These are phyloP conservation scores for Oncorhynchus masou DNA, from an alignment of 2,113 vertebrate species.

Conservation along the genomic window DNA sequence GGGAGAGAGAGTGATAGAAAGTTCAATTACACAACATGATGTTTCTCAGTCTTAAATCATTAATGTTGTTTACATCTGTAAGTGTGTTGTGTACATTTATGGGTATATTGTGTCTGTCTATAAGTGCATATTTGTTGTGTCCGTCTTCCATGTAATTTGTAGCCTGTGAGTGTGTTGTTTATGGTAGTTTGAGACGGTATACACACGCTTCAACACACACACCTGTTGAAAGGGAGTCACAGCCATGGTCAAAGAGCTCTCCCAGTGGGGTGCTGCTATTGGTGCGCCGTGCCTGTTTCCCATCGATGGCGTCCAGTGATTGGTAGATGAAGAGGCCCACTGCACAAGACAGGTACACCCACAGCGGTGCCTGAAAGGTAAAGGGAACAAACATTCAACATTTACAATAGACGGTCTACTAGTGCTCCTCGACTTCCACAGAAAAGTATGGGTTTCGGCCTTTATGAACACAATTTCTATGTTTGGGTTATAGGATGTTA, in stretches of 20 bases:
- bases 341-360: constrained; percentile 84
- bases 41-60: no score
- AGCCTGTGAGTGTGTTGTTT: not conserved
- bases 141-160: not conserved
- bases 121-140: not conserved
- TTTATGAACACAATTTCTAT: no score
- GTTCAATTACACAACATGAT: no score
- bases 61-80: no score
- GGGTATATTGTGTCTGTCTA: not conserved
- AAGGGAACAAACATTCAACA: not conserved
- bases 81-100: no score
- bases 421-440: no score
- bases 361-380: constrained; percentile 77
- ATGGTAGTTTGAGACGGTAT: not conserved
- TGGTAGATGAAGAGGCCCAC: constrained; percentile 88
- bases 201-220: constrained; percentile 48
- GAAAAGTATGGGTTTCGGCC: no score
- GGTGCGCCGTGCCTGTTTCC: constrained; percentile 87
- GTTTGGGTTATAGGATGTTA: no score
- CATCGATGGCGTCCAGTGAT: constrained; percentile 87
- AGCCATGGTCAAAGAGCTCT: constrained; percentile 90
- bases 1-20: no score
- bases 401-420: no score
- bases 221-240: constrained; percentile 91
- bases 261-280: constrained; percentile 86